A percentile compares a stretch with the other conserved stretches of the same genome.
Conservation (phyloP, 2,113 vertebrate genomes). For the Pteronura brasiliensis region DNA sequence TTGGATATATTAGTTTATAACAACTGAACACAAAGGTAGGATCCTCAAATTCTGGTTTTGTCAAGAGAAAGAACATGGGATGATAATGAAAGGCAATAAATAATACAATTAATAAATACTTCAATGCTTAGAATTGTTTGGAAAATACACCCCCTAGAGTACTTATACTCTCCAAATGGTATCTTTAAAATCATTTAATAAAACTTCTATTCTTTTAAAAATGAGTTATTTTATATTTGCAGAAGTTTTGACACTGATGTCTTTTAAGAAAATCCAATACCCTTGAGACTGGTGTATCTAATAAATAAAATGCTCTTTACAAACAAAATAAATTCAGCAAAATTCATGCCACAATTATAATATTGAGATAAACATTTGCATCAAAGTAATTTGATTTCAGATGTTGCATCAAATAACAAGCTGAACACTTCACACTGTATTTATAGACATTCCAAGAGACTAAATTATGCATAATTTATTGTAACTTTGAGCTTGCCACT, state of each 20-base stretch:
- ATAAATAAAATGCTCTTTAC: constrained; percentile 66
- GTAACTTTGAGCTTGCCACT: constrained; percentile 61
- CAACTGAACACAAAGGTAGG: not conserved
- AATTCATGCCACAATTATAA: constrained; percentile 54
- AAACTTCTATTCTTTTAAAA: constrained; percentile 42
- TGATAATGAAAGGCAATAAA: constrained; percentile 6
- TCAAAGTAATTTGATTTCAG: constrained; percentile 71
- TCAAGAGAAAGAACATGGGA: not conserved
- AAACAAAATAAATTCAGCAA: constrained; percentile 67
- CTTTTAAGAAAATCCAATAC: constrained; percentile 48
- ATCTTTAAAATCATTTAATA: constrained; percentile 44
- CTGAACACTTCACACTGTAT: constrained; percentile 64
- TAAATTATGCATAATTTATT: constrained; percentile 68
- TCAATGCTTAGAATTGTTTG: constrained; percentile 15
- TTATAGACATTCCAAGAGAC: constrained; percentile 62
- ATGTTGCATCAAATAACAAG: constrained; percentile 64
- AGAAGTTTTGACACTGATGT: constrained; percentile 53
- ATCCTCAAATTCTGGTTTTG: not conserved
- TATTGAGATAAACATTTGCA: constrained; percentile 69
- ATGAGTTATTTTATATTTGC: constrained; percentile 48
- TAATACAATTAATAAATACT: not conserved
- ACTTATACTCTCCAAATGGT: not conserved
- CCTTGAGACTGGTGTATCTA: constrained; percentile 51
- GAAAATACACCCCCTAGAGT: not conserved
- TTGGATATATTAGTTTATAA: not conserved